Percentiles rank a stretch among this genome's conserved stretches.
These are phyloP conservation scores for Helogale parvula DNA, from an alignment of 2,113 vertebrate genomes.

Conservation along the genomic window DNA sequence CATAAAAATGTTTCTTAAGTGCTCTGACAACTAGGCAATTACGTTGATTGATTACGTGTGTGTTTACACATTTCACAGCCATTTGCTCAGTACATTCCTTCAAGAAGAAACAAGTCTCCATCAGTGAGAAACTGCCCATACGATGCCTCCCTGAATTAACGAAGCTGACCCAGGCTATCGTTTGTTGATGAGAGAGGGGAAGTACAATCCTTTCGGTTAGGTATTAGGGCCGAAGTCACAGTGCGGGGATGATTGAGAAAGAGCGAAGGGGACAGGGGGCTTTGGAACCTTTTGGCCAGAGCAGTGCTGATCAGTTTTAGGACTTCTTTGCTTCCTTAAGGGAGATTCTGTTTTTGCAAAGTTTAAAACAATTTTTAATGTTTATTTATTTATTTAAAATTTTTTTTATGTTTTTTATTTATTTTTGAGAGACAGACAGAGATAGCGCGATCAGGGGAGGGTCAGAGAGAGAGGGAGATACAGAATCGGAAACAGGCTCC, in stretches of 20 bases:
- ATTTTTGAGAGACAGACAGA: too few relatives aligned
- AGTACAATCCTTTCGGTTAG: background rate
- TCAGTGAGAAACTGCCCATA: background rate
- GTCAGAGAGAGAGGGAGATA: too few relatives aligned
- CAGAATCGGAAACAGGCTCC: too few relatives aligned
- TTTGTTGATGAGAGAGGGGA: background rate
- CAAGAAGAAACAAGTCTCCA: background rate
- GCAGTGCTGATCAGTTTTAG: background rate
- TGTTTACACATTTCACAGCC: background rate
- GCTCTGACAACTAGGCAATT: background rate
- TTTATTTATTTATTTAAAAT: too few relatives aligned
- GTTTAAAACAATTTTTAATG: background rate
- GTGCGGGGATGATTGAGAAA: background rate
- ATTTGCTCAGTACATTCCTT: slow-evolving; percentile 17
- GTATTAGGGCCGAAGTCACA: background rate
- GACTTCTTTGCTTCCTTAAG: background rate
- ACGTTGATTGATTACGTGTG: background rate
- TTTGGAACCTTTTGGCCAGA: background rate
- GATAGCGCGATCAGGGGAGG: too few relatives aligned
- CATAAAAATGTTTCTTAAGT: background rate
- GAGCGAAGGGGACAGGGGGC: background rate
- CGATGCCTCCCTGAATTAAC: background rate
- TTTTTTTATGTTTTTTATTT: too few relatives aligned
- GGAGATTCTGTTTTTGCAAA: background rate
- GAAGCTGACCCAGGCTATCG: background rate